Base-by-base conservation (phyloP, 2,888 invertebrate species). In the Myopa testacea region DNA sequence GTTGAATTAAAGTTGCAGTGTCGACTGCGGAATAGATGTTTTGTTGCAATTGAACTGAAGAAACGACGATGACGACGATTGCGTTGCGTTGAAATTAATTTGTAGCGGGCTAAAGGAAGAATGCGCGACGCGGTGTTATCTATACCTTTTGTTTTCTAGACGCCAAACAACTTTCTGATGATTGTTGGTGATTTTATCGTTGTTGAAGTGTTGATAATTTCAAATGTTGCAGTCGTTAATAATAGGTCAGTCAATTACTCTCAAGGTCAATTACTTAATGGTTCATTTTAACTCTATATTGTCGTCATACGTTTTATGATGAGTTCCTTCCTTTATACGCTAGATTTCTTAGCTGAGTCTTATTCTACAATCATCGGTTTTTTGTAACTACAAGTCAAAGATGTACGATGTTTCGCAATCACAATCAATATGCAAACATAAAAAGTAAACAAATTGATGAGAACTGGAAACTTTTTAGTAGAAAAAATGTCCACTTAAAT, bases 31-130 rank as follows among this genome's bases (percentile, higher is more conserved):
- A 52, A 52, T 74, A 34, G 68, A 34, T 34, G 68, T 69, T 60
- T 38, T 75, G 75, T 45, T 68, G 69, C 38, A 69, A 34, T 58
- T 75, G 12, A 75, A 60, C 45, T 75, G 75, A 75, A 75, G 75
- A 75, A 55, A 68, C 68, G 65, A 69, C 16, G 50, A 67, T 55
- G 60, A 68, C 38, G 40, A 34, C 26, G 45, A 10, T 10, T 45
- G 3, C 73, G 45, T 50, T 65, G 50, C 65, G 65, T 55, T 75
- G 52, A 34, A 65, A 52, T 60, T 12, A 38, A 60, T 50, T 52
- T 63, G 65, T 50, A 50, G 65, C 40, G 63, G 37, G 58, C 58
- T 26, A 40, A 60, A 55, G 5, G 55, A 62, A 14, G 26, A 62
- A 67, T 60, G 26, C 58, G 68, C 75, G 68, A 58, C 75, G 67